Conservation (phyloP, 2,797 vertebrate genomes). For the Echiichthys vipera region DNA sequence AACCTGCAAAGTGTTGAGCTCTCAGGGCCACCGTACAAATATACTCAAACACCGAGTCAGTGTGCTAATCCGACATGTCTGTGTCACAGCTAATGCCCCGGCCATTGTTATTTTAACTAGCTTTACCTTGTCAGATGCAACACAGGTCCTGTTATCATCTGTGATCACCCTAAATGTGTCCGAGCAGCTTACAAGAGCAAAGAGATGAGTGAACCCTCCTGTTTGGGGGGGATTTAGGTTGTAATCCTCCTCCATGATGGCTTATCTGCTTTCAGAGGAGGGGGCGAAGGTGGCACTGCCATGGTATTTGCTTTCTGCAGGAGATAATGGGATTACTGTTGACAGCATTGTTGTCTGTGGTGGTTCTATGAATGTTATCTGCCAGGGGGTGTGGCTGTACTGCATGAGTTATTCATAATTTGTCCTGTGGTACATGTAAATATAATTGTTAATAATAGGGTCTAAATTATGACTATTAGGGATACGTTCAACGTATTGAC, state of each 20-base stretch:
- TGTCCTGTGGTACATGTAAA: too few species aligned
- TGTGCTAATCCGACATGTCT: slow-evolving; percentile 1
- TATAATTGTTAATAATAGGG: too few species aligned
- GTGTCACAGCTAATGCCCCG: slow-evolving; percentile 1
- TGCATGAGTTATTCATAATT: too few species aligned
- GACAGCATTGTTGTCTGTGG: slow-evolving; percentile 61
- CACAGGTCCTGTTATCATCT: slow-evolving; percentile 17
- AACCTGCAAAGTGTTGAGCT: too few species aligned
- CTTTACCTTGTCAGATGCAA: slow-evolving; percentile 13
- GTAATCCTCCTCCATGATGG: slow-evolving; percentile 71
- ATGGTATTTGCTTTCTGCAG: slow-evolving; percentile 66
- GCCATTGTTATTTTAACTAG: slow-evolving; percentile 36
- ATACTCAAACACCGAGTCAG: too few species aligned
- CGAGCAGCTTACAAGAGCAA: slow-evolving; percentile 49
- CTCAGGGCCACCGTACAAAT: too few species aligned
- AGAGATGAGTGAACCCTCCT: slow-evolving; percentile 52
- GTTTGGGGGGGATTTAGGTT: slow-evolving; percentile 71
- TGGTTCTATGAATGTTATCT: slow-evolving; percentile 51
- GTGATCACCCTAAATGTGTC: slow-evolving; percentile 43
- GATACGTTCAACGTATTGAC: slow-evolving; percentile 7
- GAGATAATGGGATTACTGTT: slow-evolving; percentile 77
- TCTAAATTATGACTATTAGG: slow-evolving; percentile 3
- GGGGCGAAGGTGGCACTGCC: slow-evolving; percentile 44
- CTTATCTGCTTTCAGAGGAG: slow-evolving; percentile 65
- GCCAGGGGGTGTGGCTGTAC: slow-evolving; percentile 24